phyloP scores from a whole-genome alignment of 1,140 invertebrate species.

The Colletes gigas region DNA sequence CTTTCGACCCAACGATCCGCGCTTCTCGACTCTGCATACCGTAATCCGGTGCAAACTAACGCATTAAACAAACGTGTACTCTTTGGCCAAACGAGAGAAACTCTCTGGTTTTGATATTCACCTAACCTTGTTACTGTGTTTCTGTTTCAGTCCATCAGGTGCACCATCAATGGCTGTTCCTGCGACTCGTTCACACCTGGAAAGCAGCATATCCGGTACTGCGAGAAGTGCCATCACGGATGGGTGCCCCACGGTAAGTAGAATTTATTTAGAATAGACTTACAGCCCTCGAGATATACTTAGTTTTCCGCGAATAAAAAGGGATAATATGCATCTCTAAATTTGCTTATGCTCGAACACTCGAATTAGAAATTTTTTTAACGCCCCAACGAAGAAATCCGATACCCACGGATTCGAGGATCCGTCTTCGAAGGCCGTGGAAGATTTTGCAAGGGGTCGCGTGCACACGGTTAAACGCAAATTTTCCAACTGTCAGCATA shows the following conservation, averaged over 20 bases:
- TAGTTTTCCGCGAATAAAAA: too few species aligned
- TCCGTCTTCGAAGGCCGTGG: background rate
- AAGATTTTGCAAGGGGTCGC: constrained; percentile 51
- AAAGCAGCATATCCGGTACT: constrained; percentile 86
- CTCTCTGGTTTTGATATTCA: too few species aligned
- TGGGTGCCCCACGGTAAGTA: constrained; percentile 91
- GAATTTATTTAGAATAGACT: background rate
- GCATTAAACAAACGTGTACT: too few species aligned
- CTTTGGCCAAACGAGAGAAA: too few species aligned
- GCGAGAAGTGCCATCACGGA: constrained; percentile 88
- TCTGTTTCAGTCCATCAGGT: constrained; percentile 85
- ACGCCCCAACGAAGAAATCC: too few species aligned
- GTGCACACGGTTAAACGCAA: constrained; percentile 65
- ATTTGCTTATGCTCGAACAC: too few species aligned
- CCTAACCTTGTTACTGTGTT: background rate
- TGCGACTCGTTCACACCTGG: constrained; percentile 90
- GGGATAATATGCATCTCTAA: too few species aligned
- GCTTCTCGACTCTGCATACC: too few species aligned
- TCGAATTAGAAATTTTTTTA: too few species aligned
- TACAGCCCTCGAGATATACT: too few species aligned
- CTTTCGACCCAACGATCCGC: too few species aligned
- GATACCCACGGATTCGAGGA: background rate
- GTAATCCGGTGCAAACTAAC: too few species aligned
- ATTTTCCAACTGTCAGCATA: constrained; percentile 77
- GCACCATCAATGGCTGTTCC: constrained; percentile 86